Conservation (phyloP, 2,888 invertebrate species). For the Diaprepes abbreviatus region DNA sequence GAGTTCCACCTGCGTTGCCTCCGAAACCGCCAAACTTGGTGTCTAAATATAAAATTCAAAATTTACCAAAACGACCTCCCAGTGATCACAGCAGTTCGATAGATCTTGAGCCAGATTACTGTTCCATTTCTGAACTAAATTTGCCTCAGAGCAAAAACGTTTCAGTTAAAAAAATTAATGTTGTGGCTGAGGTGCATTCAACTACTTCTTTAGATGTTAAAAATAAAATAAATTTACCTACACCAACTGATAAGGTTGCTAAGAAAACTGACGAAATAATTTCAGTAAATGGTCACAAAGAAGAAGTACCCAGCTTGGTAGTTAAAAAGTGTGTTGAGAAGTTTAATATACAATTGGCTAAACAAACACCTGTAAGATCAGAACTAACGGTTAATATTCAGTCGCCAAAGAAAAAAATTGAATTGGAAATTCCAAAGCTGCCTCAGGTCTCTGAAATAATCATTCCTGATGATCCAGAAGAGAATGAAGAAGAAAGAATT, state of each 20-base stretch:
- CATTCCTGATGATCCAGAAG: constrained; percentile 75
- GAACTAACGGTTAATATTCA: constrained; percentile 55
- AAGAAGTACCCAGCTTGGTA: constrained; percentile 56
- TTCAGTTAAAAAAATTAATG: constrained; percentile 61
- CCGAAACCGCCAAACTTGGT: constrained; percentile 83
- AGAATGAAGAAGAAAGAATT: constrained; percentile 60
- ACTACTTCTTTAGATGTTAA: constrained; percentile 58
- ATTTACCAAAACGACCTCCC: constrained; percentile 51
- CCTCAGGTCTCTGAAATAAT: constrained; percentile 83
- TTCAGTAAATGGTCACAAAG: constrained; percentile 34
- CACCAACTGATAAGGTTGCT: constrained; percentile 35
- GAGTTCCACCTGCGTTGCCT: constrained; percentile 82
- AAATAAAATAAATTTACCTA: constrained; percentile 54
- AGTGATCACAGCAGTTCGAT: constrained; percentile 56
- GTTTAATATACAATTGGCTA: constrained; percentile 62
- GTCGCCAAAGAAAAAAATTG: constrained; percentile 67
- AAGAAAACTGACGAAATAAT: constrained; percentile 50
- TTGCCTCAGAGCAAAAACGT: constrained; percentile 60
- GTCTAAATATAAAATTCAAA: constrained; percentile 75
- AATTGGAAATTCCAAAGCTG: constrained; percentile 79
- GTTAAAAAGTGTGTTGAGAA: constrained; percentile 64
- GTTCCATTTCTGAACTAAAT: constrained; percentile 83
- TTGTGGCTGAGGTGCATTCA: constrained; percentile 63
- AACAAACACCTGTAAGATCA: constrained; percentile 60
- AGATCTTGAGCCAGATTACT: constrained; percentile 78